A percentile compares a stretch with the other conserved stretches of the same genome.
phyloP scores from a whole-genome alignment of 2,797 vertebrate species.

The Myotis vivesi region DNA sequence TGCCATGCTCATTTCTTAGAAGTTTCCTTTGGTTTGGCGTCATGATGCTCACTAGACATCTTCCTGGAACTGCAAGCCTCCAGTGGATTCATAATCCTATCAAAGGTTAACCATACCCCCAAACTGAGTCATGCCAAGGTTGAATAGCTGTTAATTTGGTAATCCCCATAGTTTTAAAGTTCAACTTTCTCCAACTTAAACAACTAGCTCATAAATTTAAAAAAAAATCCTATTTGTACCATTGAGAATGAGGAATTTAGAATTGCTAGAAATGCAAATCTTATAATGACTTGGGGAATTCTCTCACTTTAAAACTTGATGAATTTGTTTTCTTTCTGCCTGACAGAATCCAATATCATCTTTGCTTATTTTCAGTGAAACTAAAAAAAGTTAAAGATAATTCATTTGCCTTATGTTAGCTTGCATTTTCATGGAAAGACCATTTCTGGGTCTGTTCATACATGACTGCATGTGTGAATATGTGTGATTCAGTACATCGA shows the following conservation, averaged over 20 bases:
- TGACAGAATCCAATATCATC: background rate
- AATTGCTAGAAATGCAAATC: background rate
- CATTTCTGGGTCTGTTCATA: background rate
- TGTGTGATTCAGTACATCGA: background rate
- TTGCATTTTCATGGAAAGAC: constrained; percentile 6
- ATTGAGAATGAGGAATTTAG: background rate
- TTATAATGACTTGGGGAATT: background rate
- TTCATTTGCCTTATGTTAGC: background rate
- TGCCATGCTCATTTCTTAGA: background rate
- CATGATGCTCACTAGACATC: background rate
- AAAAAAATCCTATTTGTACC: background rate
- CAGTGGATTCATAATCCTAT: background rate
- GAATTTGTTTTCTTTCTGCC: background rate
- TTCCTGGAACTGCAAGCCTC: background rate
- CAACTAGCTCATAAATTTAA: background rate
- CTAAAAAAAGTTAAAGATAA: background rate
- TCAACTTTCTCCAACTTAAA: background rate
- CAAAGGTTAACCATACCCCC: background rate
- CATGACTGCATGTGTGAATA: background rate
- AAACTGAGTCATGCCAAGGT: background rate
- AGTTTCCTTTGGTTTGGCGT: background rate
- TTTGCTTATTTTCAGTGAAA: constrained; percentile 35
- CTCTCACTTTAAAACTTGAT: constrained; percentile 44
- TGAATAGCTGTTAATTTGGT: background rate
- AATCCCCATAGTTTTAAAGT: background rate